Percentiles rank a stretch among this genome's conserved stretches.
Conservation (phyloP, 1,140 invertebrate species). For the Zeugodacus cucurbitae region DNA sequence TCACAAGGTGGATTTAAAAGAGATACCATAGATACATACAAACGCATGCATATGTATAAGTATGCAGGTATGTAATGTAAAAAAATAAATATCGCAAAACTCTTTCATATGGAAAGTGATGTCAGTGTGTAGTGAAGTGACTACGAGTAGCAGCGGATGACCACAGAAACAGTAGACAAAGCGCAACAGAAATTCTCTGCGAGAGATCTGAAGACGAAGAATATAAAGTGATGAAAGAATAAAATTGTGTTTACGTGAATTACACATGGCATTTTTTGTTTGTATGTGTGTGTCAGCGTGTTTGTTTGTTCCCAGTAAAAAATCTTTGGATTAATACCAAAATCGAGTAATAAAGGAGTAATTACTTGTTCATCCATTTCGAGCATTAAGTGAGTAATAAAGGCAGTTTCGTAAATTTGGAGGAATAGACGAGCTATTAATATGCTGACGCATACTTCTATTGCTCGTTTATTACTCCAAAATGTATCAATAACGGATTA, state of each 20-base stretch:
- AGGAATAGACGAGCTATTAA: too few species aligned
- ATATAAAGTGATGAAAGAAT: neutral
- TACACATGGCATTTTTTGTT: neutral
- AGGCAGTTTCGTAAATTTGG: too few species aligned
- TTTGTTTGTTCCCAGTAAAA: too few species aligned
- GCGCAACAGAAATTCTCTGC: neutral
- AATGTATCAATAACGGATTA: too few species aligned
- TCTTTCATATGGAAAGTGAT: constrained; percentile 12
- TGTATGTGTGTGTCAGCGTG: neutral
- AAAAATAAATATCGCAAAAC: neutral
- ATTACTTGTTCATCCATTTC: too few species aligned
- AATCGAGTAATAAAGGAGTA: too few species aligned
- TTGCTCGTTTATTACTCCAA: too few species aligned
- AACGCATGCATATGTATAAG: too few species aligned
- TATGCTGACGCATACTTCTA: too few species aligned
- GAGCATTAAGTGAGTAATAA: too few species aligned
- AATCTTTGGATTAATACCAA: too few species aligned
- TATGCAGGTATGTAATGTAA: neutral
- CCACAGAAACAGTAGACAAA: neutral
- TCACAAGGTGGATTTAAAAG: neutral
- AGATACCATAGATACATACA: neutral
- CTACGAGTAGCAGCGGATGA: neutral
- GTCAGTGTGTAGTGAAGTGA: neutral
- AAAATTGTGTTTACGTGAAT: neutral
- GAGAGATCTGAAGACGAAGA: constrained; percentile 31